Conservation (phyloP, 2,113 vertebrate species). For the Corapipo altera region DNA sequence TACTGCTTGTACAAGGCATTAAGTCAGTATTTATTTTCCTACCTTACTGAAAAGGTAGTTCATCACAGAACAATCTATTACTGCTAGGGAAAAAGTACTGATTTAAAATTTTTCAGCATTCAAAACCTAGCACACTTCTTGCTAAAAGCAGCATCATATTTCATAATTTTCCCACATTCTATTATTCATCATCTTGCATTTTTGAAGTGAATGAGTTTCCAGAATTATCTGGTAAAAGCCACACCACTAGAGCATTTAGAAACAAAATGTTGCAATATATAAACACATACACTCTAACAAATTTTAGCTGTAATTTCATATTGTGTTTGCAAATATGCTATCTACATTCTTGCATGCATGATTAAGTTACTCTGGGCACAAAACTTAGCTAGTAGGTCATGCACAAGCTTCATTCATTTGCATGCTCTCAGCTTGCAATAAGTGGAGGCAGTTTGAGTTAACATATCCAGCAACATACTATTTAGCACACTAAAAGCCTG, state of each 20-base stretch:
- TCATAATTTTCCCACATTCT: not conserved
- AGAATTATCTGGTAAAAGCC: not conserved
- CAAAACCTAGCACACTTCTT: not conserved
- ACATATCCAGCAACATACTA: not conserved
- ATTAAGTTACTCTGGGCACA: not conserved
- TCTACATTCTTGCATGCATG: not conserved
- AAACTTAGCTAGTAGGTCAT: not conserved
- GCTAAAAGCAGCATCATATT: not conserved
- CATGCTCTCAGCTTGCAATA: not conserved
- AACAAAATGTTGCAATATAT: not conserved
- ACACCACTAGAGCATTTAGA: not conserved
- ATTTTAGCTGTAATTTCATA: not conserved
- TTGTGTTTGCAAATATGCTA: not conserved
- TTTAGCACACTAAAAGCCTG: not conserved
- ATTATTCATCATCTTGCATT: not conserved
- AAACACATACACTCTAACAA: not conserved
- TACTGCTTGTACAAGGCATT: not conserved
- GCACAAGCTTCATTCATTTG: not conserved
- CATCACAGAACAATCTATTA: not conserved
- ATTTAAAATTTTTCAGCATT: not conserved
- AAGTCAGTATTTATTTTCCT: not conserved
- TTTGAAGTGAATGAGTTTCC: not conserved
- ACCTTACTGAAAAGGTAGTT: not conserved
- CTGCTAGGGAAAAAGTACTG: not conserved
- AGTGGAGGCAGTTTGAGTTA: not conserved